Evolutionary conservation across 2,888 invertebrate genomes (phyloP).

Genomic region (Drosophila nr. perissopoda): DNA sequence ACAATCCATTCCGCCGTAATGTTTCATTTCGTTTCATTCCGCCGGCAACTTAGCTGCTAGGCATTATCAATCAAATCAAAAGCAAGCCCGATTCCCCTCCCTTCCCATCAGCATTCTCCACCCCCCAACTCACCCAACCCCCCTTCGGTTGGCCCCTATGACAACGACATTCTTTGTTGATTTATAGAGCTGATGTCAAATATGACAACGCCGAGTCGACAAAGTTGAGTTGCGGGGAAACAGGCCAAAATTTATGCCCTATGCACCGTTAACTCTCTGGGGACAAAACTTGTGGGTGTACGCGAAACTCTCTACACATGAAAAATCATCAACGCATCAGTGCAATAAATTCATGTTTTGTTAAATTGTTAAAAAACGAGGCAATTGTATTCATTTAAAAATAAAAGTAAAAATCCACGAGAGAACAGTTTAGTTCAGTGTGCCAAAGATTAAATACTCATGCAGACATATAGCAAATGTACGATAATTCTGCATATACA

Average conservation of each 20-base stretch:
- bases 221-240: slow-evolving; percentile 20
- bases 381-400: slow-evolving; percentile 39
- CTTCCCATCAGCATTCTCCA: not conserved
- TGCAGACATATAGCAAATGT: not conserved
- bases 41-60: slow-evolving; percentile 52
- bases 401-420: slow-evolving; percentile 15
- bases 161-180: slow-evolving; percentile 69
- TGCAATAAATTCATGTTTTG: slow-evolving; percentile 71
- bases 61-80: slow-evolving; percentile 81
- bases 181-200: slow-evolving; percentile 81
- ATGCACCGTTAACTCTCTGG: slow-evolving; percentile 74
- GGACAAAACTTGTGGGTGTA: slow-evolving; percentile 61
- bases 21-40: slow-evolving; percentile 79
- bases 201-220: slow-evolving; percentile 73
- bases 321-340: slow-evolving; percentile 51
- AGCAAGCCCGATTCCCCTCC: slow-evolving; percentile 18
- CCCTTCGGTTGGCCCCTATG: slow-evolving; percentile 12
- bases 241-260: slow-evolving; percentile 69
- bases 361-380: slow-evolving; percentile 48
- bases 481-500: not conserved
- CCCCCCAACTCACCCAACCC: not conserved
- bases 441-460: slow-evolving; percentile 6
- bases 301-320: slow-evolving; percentile 33
- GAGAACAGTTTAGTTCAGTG: slow-evolving; percentile 12
- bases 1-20: slow-evolving; percentile 78